These are phyloP conservation scores for Tricholaema leucomelas DNA, from an alignment of 2,113 vertebrate species.

Conservation along the genomic window DNA sequence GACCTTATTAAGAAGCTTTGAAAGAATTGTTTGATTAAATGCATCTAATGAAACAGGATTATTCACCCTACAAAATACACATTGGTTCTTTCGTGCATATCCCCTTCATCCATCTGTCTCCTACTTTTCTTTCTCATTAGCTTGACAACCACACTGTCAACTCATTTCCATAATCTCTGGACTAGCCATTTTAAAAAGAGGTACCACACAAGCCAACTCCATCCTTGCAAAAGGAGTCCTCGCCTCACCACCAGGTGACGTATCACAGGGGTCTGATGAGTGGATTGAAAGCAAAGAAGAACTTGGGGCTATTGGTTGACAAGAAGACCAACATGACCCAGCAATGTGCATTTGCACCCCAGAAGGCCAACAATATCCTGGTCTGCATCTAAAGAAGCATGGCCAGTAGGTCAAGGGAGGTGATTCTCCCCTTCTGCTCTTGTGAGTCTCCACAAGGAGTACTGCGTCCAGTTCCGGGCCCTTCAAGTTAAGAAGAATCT, in stretches of 20 bases:
- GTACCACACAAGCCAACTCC: not conserved
- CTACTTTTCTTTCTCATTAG: not conserved
- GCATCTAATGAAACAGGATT: not conserved
- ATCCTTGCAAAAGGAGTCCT: not conserved
- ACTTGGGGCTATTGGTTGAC: no score
- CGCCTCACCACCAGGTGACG: not conserved
- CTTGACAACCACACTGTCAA: not conserved
- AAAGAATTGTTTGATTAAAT: not conserved
- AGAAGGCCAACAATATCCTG: not conserved
- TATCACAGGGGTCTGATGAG: rapidly evolving
- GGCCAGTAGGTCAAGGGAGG: no score
- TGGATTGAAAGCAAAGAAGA: no score
- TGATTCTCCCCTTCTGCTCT: no score
- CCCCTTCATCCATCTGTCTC: not conserved
- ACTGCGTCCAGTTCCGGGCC: no score
- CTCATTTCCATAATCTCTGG: rapidly evolving
- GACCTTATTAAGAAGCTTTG: not conserved
- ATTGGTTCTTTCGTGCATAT: not conserved
- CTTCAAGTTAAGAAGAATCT: no score
- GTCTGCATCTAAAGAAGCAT: not conserved
- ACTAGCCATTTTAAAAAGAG: not conserved
- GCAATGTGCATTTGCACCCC: no score
- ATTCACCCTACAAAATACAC: not conserved
- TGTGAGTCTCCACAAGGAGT: no score
- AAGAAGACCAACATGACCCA: no score